phyloP scores from a whole-genome alignment of 1,140 invertebrate genomes.

The Drosophila malerkotliana region DNA sequence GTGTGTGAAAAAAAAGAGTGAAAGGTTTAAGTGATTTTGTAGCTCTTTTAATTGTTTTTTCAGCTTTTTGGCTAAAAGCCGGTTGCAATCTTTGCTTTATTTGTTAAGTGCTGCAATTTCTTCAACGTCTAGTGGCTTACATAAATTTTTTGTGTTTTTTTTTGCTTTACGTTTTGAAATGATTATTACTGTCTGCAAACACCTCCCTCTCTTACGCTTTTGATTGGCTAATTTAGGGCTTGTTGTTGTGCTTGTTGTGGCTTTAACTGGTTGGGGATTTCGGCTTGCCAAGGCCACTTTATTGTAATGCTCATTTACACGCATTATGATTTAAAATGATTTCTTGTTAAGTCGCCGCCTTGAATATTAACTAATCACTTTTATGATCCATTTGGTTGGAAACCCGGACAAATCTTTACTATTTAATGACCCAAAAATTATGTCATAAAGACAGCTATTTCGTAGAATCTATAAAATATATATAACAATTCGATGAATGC shows the following conservation, averaged over 20 bases:
- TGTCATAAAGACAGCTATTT: slow-evolving; percentile 36
- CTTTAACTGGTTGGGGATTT: slow-evolving; percentile 4
- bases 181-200: slow-evolving; percentile 54
- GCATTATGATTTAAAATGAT: slow-evolving; percentile 61
- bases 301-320: slow-evolving; percentile 69
- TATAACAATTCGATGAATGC: slow-evolving; percentile 10
- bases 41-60: slow-evolving; percentile 42
- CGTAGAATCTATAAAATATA: background rate
- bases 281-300: slow-evolving; percentile 56
- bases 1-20: slow-evolving; percentile 34
- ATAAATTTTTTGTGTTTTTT: slow-evolving; percentile 48
- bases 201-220: slow-evolving; percentile 20
- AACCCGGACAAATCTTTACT: background rate
- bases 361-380: slow-evolving; percentile 38
- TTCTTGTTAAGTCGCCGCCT: slow-evolving; percentile 44
- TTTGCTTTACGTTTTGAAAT: slow-evolving; percentile 10
- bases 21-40: slow-evolving; percentile 31
- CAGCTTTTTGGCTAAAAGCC: slow-evolving; percentile 37
- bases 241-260: slow-evolving; percentile 35
- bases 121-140: slow-evolving; percentile 46
- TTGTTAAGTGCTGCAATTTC: slow-evolving; percentile 68
- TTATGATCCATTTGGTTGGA: slow-evolving; percentile 23
- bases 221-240: slow-evolving; percentile 71
- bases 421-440: slow-evolving; percentile 26
- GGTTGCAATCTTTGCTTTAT: slow-evolving; percentile 60